Conservation (phyloP, 2,113 vertebrate species). For the Verasper variegatus region DNA sequence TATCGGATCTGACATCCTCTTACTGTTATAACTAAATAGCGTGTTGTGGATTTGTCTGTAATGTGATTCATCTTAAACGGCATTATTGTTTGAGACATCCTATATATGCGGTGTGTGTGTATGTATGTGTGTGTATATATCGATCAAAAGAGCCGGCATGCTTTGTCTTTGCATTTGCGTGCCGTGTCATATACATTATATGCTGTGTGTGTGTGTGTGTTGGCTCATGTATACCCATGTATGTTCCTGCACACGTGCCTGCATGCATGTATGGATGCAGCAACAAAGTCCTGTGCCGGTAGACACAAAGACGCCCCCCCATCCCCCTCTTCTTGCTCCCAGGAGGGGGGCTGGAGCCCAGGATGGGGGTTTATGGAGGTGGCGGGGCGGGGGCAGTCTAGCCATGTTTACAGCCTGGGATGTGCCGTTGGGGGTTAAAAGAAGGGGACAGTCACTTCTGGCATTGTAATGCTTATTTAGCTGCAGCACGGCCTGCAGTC, state of each 20-base stretch:
- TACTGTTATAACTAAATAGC: slow-evolving; percentile 22
- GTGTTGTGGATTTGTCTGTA: slow-evolving; percentile 26
- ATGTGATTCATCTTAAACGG: slow-evolving; percentile 28
- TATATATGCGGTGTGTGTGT: slow-evolving; percentile 20
- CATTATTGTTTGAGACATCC: slow-evolving; percentile 39
- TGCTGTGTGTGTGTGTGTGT: slow-evolving; percentile 17
- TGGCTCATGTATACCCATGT: slow-evolving; percentile 16
- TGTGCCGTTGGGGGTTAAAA: slow-evolving; percentile 64
- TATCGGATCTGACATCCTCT: slow-evolving; percentile 38
- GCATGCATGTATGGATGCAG: slow-evolving; percentile 32
- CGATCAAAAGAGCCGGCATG: slow-evolving; percentile 40
- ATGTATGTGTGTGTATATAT: too few species aligned
- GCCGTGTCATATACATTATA: slow-evolving; percentile 11
- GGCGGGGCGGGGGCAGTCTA: slow-evolving; percentile 59
- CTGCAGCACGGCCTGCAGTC: slow-evolving; percentile 45
- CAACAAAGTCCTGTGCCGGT: slow-evolving; percentile 45
- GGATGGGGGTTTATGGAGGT: slow-evolving; percentile 45
- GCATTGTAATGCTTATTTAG: slow-evolving; percentile 71
- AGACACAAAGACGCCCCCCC: slow-evolving; percentile 66
- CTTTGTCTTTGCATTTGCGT: slow-evolving; percentile 34
- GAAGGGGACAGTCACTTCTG: slow-evolving; percentile 60
- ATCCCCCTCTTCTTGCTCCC: slow-evolving; percentile 60
- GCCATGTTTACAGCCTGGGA: slow-evolving; percentile 66
- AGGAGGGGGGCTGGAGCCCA: slow-evolving; percentile 36
- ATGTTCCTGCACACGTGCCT: slow-evolving; percentile 39